Conservation (phyloP, 2,797 vertebrate genomes). For the Sebastolobus alascanus region DNA sequence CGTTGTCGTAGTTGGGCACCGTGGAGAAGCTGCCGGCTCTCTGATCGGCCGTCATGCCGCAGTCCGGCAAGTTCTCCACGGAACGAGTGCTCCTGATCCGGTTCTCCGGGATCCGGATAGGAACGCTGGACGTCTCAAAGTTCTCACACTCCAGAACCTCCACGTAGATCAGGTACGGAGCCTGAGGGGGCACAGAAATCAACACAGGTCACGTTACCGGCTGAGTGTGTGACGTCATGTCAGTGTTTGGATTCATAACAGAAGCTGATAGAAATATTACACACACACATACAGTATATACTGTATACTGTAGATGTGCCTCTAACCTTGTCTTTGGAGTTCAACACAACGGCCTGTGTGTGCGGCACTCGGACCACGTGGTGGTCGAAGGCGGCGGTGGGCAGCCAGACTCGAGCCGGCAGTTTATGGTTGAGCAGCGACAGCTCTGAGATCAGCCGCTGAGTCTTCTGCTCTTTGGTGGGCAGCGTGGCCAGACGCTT, state of each 20-base stretch:
- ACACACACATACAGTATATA: too few species aligned
- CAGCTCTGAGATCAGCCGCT: slow-evolving; percentile 93
- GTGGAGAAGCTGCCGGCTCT: slow-evolving; percentile 91
- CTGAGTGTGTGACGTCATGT: background rate
- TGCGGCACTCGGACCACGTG: slow-evolving; percentile 94
- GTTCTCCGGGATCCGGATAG: slow-evolving; percentile 93
- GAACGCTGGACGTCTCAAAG: slow-evolving; percentile 93
- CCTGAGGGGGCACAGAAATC: slow-evolving; percentile 78
- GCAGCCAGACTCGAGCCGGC: slow-evolving; percentile 94
- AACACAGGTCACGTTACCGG: background rate
- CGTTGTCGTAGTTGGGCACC: slow-evolving; percentile 96
- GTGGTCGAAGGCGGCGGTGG: slow-evolving; percentile 92
- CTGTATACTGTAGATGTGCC: too few species aligned
- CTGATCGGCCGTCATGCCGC: slow-evolving; percentile 91
- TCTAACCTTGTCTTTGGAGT: slow-evolving; percentile 95
- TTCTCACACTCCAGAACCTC: slow-evolving; percentile 97
- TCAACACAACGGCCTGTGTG: slow-evolving; percentile 95
- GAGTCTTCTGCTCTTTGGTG: slow-evolving; percentile 98
- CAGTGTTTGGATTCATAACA: too few species aligned
- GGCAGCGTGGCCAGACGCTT: slow-evolving; percentile 94
- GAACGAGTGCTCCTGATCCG: slow-evolving; percentile 95
- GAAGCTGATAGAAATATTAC: too few species aligned
- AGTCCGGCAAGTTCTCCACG: slow-evolving; percentile 95
- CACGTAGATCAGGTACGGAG: slow-evolving; percentile 97
- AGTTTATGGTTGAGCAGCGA: slow-evolving; percentile 98